Evolutionary conservation across 2,113 vertebrate species (phyloP).

Genomic region (Tauraco erythrolophus): DNA sequence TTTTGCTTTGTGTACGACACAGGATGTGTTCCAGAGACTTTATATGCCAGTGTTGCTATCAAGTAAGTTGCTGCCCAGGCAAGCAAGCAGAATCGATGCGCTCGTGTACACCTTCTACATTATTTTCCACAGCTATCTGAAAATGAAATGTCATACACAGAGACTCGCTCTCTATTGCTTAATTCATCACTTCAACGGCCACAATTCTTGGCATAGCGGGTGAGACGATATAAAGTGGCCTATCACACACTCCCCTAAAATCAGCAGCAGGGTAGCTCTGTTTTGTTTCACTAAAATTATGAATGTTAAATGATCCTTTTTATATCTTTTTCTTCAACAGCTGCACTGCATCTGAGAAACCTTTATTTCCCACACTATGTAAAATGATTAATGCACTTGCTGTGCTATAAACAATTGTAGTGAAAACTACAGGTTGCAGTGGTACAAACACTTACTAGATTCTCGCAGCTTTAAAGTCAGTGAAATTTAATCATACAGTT

Average conservation of each 20-base stretch:
- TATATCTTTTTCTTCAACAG: background rate
- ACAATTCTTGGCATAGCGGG: background rate
- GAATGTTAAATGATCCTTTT: background rate
- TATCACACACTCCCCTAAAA: background rate
- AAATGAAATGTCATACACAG: background rate
- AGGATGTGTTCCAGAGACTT: background rate
- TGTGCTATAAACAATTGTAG: background rate
- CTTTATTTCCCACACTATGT: background rate
- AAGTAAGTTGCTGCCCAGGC: background rate
- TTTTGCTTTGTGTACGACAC: background rate
- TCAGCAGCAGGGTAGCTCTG: background rate
- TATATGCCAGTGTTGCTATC: background rate
- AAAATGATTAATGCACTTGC: background rate
- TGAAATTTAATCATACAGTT: background rate
- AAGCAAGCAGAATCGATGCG: background rate
- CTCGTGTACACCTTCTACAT: background rate
- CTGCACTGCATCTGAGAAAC: background rate
- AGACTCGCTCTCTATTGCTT: background rate
- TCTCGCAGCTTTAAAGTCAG: background rate
- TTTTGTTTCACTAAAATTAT: background rate
- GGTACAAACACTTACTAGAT: background rate
- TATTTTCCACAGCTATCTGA: background rate
- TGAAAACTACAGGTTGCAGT: background rate
- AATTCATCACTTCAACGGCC: background rate
- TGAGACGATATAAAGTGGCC: background rate